Evolutionary conservation across 1,140 invertebrate species (phyloP).

Genomic region (Drosophila asahinai): DNA sequence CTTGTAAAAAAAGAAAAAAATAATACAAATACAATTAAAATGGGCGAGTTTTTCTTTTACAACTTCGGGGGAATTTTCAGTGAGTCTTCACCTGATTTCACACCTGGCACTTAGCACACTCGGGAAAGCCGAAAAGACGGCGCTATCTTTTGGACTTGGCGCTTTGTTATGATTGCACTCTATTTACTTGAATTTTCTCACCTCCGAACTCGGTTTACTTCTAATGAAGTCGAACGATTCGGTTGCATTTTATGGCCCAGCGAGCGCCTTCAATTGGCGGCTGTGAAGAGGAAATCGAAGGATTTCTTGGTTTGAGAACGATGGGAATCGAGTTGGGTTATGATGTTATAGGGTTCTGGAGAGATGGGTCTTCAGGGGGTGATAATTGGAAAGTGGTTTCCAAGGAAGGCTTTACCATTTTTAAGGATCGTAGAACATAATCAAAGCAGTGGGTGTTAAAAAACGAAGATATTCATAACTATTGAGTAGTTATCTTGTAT

Average conservation of each 20-base stretch:
- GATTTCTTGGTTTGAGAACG: conserved; percentile 1
- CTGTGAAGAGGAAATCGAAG: conserved; percentile 11
- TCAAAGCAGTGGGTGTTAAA: rapidly evolving
- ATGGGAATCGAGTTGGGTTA: not conserved
- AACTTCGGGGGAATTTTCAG: conserved; percentile 50
- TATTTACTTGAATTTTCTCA: conserved; percentile 74
- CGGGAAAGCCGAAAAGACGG: conserved; percentile 34
- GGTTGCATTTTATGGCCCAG: conserved; percentile 35
- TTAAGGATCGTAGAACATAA: not conserved
- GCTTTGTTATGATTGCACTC: conserved; percentile 64
- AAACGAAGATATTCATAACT: rapidly evolving
- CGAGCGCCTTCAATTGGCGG: conserved; percentile 27
- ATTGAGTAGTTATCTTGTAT: not conserved
- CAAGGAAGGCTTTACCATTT: not conserved
- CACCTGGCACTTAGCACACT: conserved; percentile 70
- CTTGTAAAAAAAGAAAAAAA: conserved; percentile 54
- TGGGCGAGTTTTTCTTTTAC: conserved; percentile 24
- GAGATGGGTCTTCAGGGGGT: not conserved
- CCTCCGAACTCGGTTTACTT: conserved; percentile 70
- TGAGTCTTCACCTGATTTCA: conserved; percentile 52
- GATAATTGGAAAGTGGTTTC: conserved; percentile 7
- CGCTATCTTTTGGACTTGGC: conserved; percentile 67
- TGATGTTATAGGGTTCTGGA: not conserved
- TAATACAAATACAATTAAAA: conserved; percentile 77
- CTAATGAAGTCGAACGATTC: conserved; percentile 71